Conservation (phyloP, 2,888 invertebrate species). For the Euphydryas editha region DNA sequence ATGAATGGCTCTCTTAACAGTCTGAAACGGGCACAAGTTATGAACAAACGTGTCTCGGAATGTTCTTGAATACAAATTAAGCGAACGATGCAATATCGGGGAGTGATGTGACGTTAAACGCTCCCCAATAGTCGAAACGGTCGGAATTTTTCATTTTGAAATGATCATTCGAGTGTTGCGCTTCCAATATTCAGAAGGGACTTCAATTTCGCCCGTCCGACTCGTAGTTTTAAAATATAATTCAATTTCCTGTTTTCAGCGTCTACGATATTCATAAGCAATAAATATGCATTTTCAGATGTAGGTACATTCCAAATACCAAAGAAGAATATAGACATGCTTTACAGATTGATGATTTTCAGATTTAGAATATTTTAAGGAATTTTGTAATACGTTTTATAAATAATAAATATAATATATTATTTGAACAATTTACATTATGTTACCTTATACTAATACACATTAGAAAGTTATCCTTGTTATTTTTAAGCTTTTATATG, state of each 20-base stretch:
- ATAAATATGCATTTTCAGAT: slow-evolving; percentile 17
- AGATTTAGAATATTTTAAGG: neutral
- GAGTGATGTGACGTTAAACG: slow-evolving; percentile 41
- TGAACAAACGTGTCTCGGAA: slow-evolving; percentile 69
- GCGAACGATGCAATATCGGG: slow-evolving; percentile 54
- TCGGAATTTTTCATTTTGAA: slow-evolving; percentile 71
- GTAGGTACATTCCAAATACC: slow-evolving; percentile 22
- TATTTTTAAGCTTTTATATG: too few species aligned
- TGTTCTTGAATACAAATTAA: slow-evolving; percentile 76
- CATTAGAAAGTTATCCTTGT: too few species aligned
- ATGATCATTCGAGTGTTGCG: slow-evolving; percentile 55
- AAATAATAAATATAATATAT: too few species aligned
- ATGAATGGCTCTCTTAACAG: neutral
- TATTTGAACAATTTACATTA: too few species aligned
- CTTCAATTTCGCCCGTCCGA: slow-evolving; percentile 19
- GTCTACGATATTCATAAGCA: slow-evolving; percentile 30
- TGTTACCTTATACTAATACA: too few species aligned
- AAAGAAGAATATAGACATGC: neutral
- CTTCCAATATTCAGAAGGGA: slow-evolving; percentile 37
- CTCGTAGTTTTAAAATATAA: slow-evolving; percentile 35
- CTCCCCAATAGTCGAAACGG: slow-evolving; percentile 54
- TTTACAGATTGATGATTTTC: neutral
- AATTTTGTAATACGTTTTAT: too few species aligned
- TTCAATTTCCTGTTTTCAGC: slow-evolving; percentile 34
- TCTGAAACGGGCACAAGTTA: slow-evolving; percentile 29